Base-by-base conservation (phyloP, 2,888 invertebrate species). In the Macrosiphum euphorbiae region DNA sequence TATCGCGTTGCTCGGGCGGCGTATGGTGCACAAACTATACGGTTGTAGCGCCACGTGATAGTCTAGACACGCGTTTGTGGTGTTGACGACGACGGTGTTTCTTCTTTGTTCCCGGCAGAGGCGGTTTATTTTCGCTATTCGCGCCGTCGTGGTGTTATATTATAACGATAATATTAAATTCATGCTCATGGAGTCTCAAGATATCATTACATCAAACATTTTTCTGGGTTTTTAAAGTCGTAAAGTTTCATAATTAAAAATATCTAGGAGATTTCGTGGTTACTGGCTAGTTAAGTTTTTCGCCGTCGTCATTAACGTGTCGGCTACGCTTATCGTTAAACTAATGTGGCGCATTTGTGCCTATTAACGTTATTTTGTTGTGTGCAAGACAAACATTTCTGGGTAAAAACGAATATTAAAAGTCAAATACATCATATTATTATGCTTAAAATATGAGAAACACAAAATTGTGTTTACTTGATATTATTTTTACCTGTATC, bases 41-140 rank as follows among this genome's bases (percentile, higher is more conserved):
- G 61, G 67, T n/a, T 41, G 55, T 84, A 55, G 78, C 88, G 28
- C 88, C 92, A 92, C 92, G 89, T 93, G 93, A 93, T 85, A 20
- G 93, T 93, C 84, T 88, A 89, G 88, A 93, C 92, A 26, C 85
- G 16, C 84, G 93, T 55, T 52, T 78, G 58, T 55, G 35, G 13
- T n/a, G 84, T 41, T 41, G 61, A 41, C 87, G 26, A n/a, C 87
- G 13, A 44, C 41, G 26, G 55, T 35, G 92, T 24, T 61, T 41
- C 52, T 67, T 24, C 28, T 88, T 91, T 88, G 50, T 10, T 61
- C 67, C 41, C n/a, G 1, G 20, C n/a, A n/a, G 78, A 20, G 35
- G 8, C 20, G 78, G 78, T 91, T 86, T 84, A 47, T 91, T 44
- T 58, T 86, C n/a, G 50, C 50, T 26, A 50, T 35, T 47, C 58